Percentiles rank a stretch among this genome's conserved stretches.
Conservation (phyloP, 2,797 vertebrate species). For the Sparus aurata region DNA sequence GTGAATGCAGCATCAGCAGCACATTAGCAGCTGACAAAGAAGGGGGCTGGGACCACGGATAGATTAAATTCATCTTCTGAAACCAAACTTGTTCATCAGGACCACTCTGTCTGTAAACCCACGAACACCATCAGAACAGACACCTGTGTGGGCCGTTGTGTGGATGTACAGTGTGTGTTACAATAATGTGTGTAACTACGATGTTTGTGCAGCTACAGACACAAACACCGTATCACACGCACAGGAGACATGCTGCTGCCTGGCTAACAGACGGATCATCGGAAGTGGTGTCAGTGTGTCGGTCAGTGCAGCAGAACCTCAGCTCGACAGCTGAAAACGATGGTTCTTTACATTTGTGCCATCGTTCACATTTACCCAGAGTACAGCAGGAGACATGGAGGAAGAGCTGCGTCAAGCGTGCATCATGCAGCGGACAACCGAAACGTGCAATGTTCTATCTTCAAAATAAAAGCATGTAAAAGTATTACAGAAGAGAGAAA, state of each 20-base stretch:
- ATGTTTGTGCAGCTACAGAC: not conserved
- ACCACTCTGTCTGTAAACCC: not conserved
- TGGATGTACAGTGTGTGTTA: fast-evolving
- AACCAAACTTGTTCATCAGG: constrained; percentile 1
- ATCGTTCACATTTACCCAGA: constrained; percentile 75
- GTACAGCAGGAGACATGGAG: constrained; percentile 64
- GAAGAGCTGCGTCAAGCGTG: constrained; percentile 18
- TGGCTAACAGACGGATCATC: not conserved
- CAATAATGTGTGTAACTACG: not conserved
- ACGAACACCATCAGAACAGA: too few relatives aligned
- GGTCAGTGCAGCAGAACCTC: not conserved
- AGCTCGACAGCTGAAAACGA: not conserved
- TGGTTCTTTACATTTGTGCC: constrained; percentile 63
- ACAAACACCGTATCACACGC: not conserved
- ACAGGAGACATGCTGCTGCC: not conserved
- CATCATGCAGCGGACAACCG: not conserved
- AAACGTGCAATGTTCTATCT: constrained; percentile 7
- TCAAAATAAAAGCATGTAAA: constrained; percentile 44
- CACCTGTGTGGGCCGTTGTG: not conserved
- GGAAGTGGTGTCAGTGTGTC: too few relatives aligned
- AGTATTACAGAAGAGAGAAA: too few relatives aligned
- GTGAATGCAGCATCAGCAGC: constrained; percentile 36
- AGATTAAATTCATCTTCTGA: constrained; percentile 3
- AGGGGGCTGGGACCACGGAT: constrained; percentile 12
- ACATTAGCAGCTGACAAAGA: constrained; percentile 31